Percentiles rank a stretch among this genome's conserved stretches.
phyloP scores from a whole-genome alignment of 2,888 invertebrate genomes.

The Meiosimyza decipiens region DNA sequence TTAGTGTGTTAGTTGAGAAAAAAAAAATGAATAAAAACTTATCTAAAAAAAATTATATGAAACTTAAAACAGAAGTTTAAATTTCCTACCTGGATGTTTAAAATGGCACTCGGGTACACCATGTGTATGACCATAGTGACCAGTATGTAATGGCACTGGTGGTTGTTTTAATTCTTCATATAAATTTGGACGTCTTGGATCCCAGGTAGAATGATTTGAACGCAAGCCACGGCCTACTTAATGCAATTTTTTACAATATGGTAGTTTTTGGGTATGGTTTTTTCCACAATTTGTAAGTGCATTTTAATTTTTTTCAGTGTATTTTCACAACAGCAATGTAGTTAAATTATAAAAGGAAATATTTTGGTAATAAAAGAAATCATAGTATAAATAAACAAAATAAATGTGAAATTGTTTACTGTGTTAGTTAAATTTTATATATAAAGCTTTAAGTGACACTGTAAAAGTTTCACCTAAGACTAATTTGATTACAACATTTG shows the following conservation, averaged over 20 bases:
- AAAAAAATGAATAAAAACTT: slow-evolving; percentile 33
- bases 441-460: background rate
- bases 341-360: slow-evolving; percentile 1
- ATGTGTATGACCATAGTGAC: slow-evolving; percentile 59
- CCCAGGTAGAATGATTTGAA: slow-evolving; percentile 82
- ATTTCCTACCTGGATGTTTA: slow-evolving; percentile 65
- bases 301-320: slow-evolving; percentile 24
- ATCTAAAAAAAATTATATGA: slow-evolving; percentile 10
- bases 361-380: background rate
- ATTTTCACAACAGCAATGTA: slow-evolving; percentile 25
- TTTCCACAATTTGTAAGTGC: slow-evolving; percentile 17
- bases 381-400: background rate
- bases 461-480: slow-evolving; percentile 33
- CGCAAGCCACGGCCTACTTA: slow-evolving; percentile 64
- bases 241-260: background rate
- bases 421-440: background rate
- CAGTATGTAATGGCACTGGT: slow-evolving; percentile 68
- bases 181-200: slow-evolving; percentile 83
- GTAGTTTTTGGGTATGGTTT: background rate
- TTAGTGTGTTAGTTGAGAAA: slow-evolving; percentile 25
- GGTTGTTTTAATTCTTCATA: slow-evolving; percentile 88
- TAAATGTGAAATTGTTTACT: slow-evolving; percentile 8
- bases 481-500: slow-evolving; percentile 63
- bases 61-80: slow-evolving; percentile 40
- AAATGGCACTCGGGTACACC: slow-evolving; percentile 64